A percentile compares a stretch with the other conserved stretches of the same genome.
phyloP scores from a whole-genome alignment of 2,113 vertebrate genomes.

The Piaya cayana region DNA sequence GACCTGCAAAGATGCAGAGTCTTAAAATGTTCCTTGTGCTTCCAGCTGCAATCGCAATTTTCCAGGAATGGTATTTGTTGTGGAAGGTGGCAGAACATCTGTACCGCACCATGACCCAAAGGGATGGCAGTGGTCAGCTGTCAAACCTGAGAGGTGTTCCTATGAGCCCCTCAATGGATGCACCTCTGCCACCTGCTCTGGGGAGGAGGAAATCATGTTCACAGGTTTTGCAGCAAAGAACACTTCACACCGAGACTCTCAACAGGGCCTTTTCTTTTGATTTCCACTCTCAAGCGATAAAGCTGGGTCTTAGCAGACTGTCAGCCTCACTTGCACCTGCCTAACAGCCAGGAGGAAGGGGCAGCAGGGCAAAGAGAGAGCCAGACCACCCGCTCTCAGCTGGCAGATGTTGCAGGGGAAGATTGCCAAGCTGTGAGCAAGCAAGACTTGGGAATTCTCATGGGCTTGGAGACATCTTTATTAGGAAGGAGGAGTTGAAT shows the following conservation, averaged over 20 bases:
- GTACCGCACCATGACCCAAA: background rate
- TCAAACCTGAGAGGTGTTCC: background rate
- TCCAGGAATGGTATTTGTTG: background rate
- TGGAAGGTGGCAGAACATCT: background rate
- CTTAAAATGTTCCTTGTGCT: background rate
- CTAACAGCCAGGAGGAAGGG: background rate
- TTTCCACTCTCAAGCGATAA: background rate
- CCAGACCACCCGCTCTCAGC: background rate
- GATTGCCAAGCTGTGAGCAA: background rate
- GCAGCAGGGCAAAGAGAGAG: background rate
- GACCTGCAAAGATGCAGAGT: background rate
- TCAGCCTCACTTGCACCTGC: background rate
- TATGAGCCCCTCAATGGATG: background rate
- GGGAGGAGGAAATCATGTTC: background rate
- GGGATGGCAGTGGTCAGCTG: background rate
- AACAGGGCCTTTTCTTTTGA: background rate
- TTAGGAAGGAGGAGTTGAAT: background rate
- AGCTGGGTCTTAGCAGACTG: background rate
- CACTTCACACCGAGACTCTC: background rate
- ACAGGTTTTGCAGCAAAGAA: background rate
- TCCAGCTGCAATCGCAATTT: background rate
- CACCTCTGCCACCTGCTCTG: background rate
- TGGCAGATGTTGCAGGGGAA: background rate
- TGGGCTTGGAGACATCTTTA: background rate
- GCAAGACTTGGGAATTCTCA: background rate